phyloP scores from a whole-genome alignment of 2,888 invertebrate species.

The Hymenopus coronatus region DNA sequence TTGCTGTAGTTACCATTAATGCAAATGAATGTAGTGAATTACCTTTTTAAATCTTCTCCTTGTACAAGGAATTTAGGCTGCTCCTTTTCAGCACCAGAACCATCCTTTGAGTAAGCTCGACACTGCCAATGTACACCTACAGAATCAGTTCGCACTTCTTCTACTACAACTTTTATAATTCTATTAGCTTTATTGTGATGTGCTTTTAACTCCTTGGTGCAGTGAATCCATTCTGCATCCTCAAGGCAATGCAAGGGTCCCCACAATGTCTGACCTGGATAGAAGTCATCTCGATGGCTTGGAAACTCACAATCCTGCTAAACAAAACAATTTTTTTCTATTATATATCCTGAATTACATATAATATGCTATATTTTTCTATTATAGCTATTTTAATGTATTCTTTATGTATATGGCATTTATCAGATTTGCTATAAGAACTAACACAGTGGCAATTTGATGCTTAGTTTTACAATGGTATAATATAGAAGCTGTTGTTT shows the following conservation, averaged over 20 bases:
- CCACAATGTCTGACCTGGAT: constrained; percentile 71
- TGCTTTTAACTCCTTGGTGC: constrained; percentile 69
- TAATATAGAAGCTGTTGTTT: no score
- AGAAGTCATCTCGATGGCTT: constrained; percentile 56
- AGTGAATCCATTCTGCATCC: constrained; percentile 76
- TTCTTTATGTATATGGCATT: no score
- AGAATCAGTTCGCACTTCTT: constrained; percentile 75
- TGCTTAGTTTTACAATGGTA: no score
- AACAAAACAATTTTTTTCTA: background rate
- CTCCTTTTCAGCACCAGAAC: constrained; percentile 52
- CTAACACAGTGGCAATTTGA: no score
- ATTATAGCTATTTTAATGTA: no score
- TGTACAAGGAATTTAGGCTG: constrained; percentile 66
- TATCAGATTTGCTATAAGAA: no score
- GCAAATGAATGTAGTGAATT: constrained; percentile 27
- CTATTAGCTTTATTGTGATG: constrained; percentile 47
- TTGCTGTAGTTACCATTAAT: background rate
- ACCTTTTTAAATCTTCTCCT: constrained; percentile 74
- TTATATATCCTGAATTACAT: no score
- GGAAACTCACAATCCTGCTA: constrained; percentile 55
- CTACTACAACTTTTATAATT: constrained; percentile 61
- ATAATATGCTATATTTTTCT: no score
- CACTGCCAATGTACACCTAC: constrained; percentile 89
- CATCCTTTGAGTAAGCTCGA: constrained; percentile 62
- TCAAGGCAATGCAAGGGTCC: constrained; percentile 73